phyloP scores from a whole-genome alignment of 2,888 invertebrate genomes.

The Zelleria hepariella region DNA sequence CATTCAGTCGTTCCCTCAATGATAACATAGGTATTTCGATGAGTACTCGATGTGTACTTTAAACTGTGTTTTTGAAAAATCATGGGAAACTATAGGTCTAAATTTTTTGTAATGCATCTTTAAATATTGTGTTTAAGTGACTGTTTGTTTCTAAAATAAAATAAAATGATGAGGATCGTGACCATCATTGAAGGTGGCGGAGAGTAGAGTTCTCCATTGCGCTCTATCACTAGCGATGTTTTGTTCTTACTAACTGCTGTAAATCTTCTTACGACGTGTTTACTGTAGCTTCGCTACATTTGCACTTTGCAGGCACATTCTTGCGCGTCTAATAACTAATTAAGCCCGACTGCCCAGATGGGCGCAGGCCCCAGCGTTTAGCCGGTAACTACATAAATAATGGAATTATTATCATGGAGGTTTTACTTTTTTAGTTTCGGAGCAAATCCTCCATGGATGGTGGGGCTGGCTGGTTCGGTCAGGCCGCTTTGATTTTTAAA shows the following conservation, averaged over 20 bases:
- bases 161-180: too few relatives aligned
- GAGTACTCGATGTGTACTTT: too few relatives aligned
- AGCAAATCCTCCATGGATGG: neutral
- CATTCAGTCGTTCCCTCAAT: too few relatives aligned
- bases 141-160: too few relatives aligned
- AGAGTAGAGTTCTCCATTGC: too few relatives aligned
- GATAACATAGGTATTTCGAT: too few relatives aligned
- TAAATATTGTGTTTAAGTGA: too few relatives aligned
- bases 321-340: slow-evolving; percentile 59
- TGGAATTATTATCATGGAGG: neutral
- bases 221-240: too few relatives aligned
- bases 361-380: neutral
- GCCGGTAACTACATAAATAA: neutral
- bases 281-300: slow-evolving; percentile 2
- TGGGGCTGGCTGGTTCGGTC: neutral
- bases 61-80: too few relatives aligned
- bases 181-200: too few relatives aligned
- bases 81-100: too few relatives aligned
- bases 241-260: neutral
- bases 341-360: slow-evolving; percentile 25
- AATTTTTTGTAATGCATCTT: too few relatives aligned
- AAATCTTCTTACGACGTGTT: neutral
- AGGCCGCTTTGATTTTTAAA: neutral
- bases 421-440: neutral
- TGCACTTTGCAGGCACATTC: slow-evolving; percentile 28